Evolutionary conservation across 1,140 invertebrate species (phyloP).

Genomic region (Heliconius hewitsoni): DNA sequence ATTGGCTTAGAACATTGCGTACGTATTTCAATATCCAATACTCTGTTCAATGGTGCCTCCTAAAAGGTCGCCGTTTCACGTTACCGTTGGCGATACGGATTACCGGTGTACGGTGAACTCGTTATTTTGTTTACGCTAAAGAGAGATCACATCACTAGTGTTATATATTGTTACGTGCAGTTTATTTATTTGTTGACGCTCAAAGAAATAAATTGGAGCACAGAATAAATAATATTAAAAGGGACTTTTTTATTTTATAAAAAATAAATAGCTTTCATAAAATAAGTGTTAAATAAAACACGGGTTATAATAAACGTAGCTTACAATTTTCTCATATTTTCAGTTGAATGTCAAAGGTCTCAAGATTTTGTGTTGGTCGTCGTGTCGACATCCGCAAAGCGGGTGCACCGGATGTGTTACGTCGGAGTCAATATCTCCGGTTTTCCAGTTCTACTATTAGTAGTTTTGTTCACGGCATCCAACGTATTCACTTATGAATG

Average conservation of each 20-base stretch:
- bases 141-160: constrained; percentile 2
- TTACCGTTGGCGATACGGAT: constrained; percentile 45
- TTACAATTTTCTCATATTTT: constrained; percentile 28
- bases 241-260: background rate
- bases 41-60: constrained; percentile 65
- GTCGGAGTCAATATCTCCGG: constrained; percentile 39
- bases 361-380: constrained; percentile 46
- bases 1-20: constrained; percentile 77
- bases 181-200: background rate
- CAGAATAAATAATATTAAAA: background rate
- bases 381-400: constrained; percentile 50
- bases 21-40: constrained; percentile 76
- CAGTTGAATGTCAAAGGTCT: constrained; percentile 29
- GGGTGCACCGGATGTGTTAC: constrained; percentile 53
- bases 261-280: background rate
- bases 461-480: constrained; percentile 21
- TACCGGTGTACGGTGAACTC: constrained; percentile 31
- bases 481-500: background rate
- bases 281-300: background rate
- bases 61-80: constrained; percentile 52
- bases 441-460: constrained; percentile 30
- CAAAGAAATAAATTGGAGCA: background rate
- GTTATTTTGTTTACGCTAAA: constrained; percentile 41
- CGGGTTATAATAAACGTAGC: background rate
- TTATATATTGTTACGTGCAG: background rate